Evolutionary conservation across 1,140 invertebrate species (phyloP).

Genomic region (Anagrus nilaparvatae): DNA sequence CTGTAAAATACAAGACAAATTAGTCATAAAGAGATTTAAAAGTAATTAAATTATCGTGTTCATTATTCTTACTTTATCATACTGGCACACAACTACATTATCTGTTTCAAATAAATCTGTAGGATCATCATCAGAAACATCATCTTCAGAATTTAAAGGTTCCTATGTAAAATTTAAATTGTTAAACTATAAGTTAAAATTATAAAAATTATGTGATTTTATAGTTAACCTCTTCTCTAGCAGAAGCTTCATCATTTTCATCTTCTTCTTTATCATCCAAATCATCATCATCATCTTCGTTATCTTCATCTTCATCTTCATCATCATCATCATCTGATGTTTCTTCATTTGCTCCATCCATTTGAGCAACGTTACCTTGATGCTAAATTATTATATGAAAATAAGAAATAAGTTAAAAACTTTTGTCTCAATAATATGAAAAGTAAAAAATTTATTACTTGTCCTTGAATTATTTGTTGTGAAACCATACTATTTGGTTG

Average conservation of each 20-base stretch:
- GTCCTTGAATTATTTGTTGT: conserved; percentile 27
- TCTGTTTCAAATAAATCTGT: conserved; percentile 94
- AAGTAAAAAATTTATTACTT: conserved; percentile 18
- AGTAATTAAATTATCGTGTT: not conserved
- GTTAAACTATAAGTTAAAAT: not conserved
- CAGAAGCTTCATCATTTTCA: conserved; percentile 49
- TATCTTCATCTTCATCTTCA: conserved; percentile 67
- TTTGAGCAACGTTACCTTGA: conserved; percentile 41
- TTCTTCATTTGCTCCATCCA: conserved; percentile 64
- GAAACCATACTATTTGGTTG: conserved; percentile 24
- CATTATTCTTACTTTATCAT: conserved; percentile 74
- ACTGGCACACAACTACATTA: conserved; percentile 98
- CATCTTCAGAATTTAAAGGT: conserved; percentile 90
- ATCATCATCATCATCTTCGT: conserved; percentile 59
- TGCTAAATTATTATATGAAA: conserved; percentile 11
- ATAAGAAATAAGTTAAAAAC: not conserved
- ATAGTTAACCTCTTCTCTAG: conserved; percentile 45
- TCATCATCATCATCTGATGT: conserved; percentile 70
- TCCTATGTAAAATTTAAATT: conserved; percentile 48
- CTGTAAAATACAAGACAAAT: conserved; percentile 43
- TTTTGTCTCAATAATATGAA: not conserved
- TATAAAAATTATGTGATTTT: conserved; percentile 4
- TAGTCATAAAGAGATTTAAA: too few species aligned
- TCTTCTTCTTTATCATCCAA: conserved; percentile 66
- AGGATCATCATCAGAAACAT: conserved; percentile 94